A percentile compares a stretch with the other conserved stretches of the same genome.
Evolutionary conservation across 1,140 invertebrate species (phyloP).

Genomic region (Potamilus streckersoni): DNA sequence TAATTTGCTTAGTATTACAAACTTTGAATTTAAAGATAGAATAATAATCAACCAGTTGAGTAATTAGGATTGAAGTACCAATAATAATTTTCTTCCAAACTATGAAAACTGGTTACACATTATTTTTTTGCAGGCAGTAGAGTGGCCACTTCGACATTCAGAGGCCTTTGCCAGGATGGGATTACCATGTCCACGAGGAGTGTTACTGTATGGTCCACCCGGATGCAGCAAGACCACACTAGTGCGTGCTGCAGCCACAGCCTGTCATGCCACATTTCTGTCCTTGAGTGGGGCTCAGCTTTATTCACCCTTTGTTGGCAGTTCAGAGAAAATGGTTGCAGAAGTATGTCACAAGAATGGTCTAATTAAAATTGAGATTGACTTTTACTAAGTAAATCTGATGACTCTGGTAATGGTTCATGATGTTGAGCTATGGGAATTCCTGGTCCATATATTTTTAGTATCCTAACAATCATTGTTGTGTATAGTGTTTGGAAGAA

Average conservation of each 20-base stretch:
- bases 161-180: slow-evolving; percentile 58
- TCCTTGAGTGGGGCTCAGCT: slow-evolving; percentile 76
- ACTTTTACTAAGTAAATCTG: no score
- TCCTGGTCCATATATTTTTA: no score
- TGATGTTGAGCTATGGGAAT: no score
- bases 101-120: no score
- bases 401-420: neutral
- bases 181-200: slow-evolving; percentile 54
- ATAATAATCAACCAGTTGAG: no score
- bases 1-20: no score
- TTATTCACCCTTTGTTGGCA: slow-evolving; percentile 78
- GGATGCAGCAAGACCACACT: slow-evolving; percentile 65
- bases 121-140: slow-evolving; percentile 54
- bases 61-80: no score
- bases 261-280: slow-evolving; percentile 73
- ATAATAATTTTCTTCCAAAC: no score
- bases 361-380: no score
- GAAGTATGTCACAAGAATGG: slow-evolving; percentile 55
- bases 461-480: neutral
- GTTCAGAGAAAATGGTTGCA: slow-evolving; percentile 74
- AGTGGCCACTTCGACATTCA: slow-evolving; percentile 62
- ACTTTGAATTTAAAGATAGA: no score
- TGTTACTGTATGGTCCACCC: slow-evolving; percentile 62
- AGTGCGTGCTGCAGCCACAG: slow-evolving; percentile 59
- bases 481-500: neutral